Percentiles rank a stretch among this genome's conserved stretches.
phyloP scores from a whole-genome alignment of 2,113 vertebrate species.

The Myotis davidii region DNA sequence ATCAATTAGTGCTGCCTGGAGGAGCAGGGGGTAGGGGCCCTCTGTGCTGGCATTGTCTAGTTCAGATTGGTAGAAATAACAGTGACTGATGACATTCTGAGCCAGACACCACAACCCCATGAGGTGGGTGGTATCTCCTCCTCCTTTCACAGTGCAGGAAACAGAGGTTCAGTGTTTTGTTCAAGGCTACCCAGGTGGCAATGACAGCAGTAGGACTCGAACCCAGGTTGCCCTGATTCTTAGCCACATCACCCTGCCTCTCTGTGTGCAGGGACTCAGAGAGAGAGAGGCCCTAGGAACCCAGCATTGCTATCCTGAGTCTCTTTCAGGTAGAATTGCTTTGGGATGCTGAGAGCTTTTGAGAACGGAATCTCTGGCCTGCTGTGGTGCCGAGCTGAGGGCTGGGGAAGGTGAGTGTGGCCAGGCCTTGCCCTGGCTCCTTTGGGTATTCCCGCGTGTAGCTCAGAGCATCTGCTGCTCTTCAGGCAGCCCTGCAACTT shows the following conservation, averaged over 20 bases:
- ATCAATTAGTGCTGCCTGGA: neutral
- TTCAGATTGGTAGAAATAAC: neutral
- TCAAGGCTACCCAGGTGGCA: neutral
- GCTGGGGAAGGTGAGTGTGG: neutral
- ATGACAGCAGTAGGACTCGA: neutral
- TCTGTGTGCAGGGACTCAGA: neutral
- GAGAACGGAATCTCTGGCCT: neutral
- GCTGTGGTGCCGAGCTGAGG: neutral
- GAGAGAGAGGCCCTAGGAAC: neutral
- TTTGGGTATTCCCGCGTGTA: accelerated
- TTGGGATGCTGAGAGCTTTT: neutral
- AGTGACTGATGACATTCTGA: too few relatives aligned
- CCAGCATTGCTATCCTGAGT: neutral
- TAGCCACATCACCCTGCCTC: neutral
- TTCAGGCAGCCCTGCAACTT: neutral
- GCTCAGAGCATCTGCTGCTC: neutral
- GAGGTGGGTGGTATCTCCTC: neutral
- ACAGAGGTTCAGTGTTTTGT: neutral
- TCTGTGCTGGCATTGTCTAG: neutral
- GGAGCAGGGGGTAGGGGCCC: neutral
- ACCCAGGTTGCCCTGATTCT: neutral
- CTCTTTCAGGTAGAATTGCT: neutral
- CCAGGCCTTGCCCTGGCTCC: neutral
- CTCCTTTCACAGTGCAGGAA: neutral
- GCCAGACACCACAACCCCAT: neutral